Evolutionary conservation across 2,797 vertebrate genomes (phyloP).

Genomic region (Melanotaenia trifasciata): DNA sequence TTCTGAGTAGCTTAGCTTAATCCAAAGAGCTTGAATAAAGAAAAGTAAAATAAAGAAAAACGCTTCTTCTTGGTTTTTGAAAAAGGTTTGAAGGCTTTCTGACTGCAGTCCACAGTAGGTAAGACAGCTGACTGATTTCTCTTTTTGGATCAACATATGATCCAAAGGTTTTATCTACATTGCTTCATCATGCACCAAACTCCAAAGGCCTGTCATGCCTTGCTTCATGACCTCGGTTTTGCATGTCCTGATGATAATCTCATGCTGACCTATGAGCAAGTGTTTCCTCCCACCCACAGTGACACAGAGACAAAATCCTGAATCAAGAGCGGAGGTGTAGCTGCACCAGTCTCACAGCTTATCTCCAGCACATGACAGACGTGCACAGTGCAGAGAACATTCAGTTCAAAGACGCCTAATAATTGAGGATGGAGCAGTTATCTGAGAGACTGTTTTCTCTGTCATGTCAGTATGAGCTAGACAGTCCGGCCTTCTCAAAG

Average conservation of each 20-base stretch:
- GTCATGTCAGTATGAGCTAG: conserved; percentile 72
- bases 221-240: background rate
- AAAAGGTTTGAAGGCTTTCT: background rate
- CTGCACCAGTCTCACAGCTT: conserved; percentile 34
- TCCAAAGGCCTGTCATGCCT: background rate
- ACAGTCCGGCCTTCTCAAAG: conserved; percentile 71
- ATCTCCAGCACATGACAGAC: conserved; percentile 64
- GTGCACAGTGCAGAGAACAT: conserved; percentile 47
- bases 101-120: background rate
- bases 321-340: conserved; percentile 41
- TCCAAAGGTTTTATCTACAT: conserved; percentile 1
- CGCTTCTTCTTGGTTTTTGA: no score
- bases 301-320: conserved; percentile 40
- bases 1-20: background rate
- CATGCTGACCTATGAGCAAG: conserved; percentile 46
- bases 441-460: conserved; percentile 74
- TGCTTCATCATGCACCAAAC: background rate
- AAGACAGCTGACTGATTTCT: background rate
- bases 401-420: conserved; percentile 70
- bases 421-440: conserved; percentile 73
- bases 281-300: conserved; percentile 26
- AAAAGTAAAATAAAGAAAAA: background rate
- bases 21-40: background rate
- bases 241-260: conserved; percentile 19
- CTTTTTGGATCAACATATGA: background rate